A percentile compares a stretch with the other conserved stretches of the same genome.
phyloP scores from a whole-genome alignment of 2,888 invertebrate species.

The Colletes collaris region DNA sequence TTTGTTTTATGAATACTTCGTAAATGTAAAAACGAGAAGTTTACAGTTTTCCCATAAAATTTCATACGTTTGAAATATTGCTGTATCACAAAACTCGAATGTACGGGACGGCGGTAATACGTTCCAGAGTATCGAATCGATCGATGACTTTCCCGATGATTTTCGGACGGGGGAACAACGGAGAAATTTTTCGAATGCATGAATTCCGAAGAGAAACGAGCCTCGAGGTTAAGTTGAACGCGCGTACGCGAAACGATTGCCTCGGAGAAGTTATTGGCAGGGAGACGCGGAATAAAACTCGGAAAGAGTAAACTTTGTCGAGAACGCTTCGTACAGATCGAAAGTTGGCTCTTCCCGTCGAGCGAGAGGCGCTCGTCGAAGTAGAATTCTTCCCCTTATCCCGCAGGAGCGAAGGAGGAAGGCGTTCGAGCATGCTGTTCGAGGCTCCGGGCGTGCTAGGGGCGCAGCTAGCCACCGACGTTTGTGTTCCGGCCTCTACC shows the following conservation, averaged over 20 bases:
- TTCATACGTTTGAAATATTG: too few species aligned
- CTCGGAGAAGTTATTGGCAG: conserved; percentile 41
- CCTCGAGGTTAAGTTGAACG: conserved; percentile 4
- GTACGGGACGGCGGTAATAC: too few species aligned
- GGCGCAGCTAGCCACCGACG: conserved; percentile 25
- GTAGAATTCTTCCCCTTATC: conserved; percentile 45
- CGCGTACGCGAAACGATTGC: conserved; percentile 33
- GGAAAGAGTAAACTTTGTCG: conserved; percentile 42
- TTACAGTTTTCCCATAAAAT: too few species aligned
- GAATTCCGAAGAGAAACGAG: conserved; percentile 4
- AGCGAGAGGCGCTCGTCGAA: conserved; percentile 34
- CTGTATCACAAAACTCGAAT: too few species aligned
- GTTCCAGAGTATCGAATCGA: too few species aligned
- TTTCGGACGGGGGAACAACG: neutral
- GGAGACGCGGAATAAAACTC: conserved; percentile 33
- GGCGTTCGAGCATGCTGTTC: conserved; percentile 35
- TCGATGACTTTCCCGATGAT: too few species aligned
- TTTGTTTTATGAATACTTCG: too few species aligned
- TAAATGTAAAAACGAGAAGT: too few species aligned
- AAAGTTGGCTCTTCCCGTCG: conserved; percentile 47
- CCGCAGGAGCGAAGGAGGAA: conserved; percentile 27
- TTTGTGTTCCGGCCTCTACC: conserved; percentile 19
- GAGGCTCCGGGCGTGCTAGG: conserved; percentile 21
- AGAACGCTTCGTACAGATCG: conserved; percentile 53
- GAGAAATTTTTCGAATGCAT: neutral